Conservation (phyloP, 2,888 invertebrate genomes). For the Drosophila mercatorum region DNA sequence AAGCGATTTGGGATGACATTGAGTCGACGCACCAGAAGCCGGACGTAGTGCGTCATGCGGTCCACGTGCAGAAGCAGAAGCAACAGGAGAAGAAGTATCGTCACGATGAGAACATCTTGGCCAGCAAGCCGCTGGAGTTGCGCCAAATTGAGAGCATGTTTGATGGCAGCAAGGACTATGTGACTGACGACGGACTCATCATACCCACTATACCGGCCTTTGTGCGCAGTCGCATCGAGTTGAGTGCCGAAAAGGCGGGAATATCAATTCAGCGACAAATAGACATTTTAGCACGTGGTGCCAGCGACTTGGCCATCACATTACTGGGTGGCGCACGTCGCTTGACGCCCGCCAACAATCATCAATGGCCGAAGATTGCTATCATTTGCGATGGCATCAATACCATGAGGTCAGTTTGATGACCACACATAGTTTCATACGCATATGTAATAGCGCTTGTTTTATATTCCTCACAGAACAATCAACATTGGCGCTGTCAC, state of each 20-base stretch:
- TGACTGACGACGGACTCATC: conserved; percentile 91
- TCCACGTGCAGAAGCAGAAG: conserved; percentile 73
- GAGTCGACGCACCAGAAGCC: conserved; percentile 84
- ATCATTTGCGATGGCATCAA: conserved; percentile 87
- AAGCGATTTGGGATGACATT: conserved; percentile 91
- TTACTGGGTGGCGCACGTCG: conserved; percentile 93
- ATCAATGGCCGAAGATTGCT: conserved; percentile 93
- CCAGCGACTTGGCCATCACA: conserved; percentile 93
- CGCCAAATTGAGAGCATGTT: conserved; percentile 88
- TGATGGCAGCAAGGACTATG: conserved; percentile 81
- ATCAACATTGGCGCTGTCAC: conserved; percentile 90
- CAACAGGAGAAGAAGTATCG: conserved; percentile 86
- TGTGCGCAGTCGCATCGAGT: conserved; percentile 89
- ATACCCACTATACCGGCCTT: conserved; percentile 90
- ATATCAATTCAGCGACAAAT: conserved; percentile 88
- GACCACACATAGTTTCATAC: no score
- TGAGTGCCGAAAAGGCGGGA: conserved; percentile 88
- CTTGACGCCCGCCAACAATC: conserved; percentile 93
- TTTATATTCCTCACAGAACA: conserved; percentile 57
- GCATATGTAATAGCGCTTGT: neutral
- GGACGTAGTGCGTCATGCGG: conserved; percentile 84
- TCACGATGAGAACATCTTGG: conserved; percentile 94
- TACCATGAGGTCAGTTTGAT: conserved; percentile 48
- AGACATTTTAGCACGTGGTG: conserved; percentile 92
- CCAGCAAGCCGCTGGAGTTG: conserved; percentile 87